Evolutionary conservation across 2,797 vertebrate genomes (phyloP), one percentile per base, ranked within the genome.

Genomic region (Melanotaenia nigrans): DNA sequence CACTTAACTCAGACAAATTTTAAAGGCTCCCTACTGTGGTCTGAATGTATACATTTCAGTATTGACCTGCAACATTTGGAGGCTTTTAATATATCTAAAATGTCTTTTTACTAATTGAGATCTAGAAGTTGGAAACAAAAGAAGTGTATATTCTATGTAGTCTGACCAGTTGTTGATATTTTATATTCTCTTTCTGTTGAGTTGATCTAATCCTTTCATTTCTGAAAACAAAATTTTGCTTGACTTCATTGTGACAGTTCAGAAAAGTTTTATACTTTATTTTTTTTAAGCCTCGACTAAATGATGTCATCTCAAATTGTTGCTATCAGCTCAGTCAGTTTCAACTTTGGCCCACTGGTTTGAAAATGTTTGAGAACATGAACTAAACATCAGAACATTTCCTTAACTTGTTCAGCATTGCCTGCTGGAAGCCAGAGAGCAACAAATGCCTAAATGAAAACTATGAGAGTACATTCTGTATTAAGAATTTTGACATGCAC

Each of bases 401-500:
- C 12, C 12, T 59, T 32, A 28, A 54, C 54, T 71, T 38, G 1
- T 45, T 59, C 8, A 59, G 33, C 54, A 42, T 55, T 57, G 54
- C 24, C 22, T 66, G 30, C 51, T 66, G 14, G 42, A 64, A 53
- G 35, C 20, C 33, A 22, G 57, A 68, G 62, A 69, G 30, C 47
- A 63, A 61, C 65, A 78, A 75, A 75, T 57, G 61, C 67, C 76
- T 80, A 35, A 71, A 0, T 83, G 61, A 75, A 83, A 83, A 81
- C 78, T 73, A 75, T 73, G 72, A 65, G 38, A 65, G 30, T n/a
- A 57, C 64, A 55, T 40, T 10, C 14, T 51, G 24, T 49, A 67
- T 75, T 36, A 68, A 65, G 66, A 61, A 62, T 38, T 74, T 42
- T 68, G 68, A n/a, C 28, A 35, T 40, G 55, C 38, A 35, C 13